Base-by-base conservation (phyloP, 2,888 invertebrate genomes). In the Linnaemya vulpina region DNA sequence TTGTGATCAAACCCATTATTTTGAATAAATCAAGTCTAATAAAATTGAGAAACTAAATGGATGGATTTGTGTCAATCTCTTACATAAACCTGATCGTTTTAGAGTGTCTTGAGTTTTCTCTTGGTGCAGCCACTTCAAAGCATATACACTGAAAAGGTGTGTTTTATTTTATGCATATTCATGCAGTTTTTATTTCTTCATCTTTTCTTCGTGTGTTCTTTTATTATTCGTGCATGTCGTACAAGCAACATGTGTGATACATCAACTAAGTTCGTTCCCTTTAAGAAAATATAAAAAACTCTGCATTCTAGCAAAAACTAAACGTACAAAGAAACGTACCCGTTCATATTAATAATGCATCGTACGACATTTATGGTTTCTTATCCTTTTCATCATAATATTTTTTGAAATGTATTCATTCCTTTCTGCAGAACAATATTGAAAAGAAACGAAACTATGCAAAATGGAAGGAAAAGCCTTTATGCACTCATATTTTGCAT, bases 301-400 rank as follows among this genome's bases (percentile, higher is more conserved):
- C 7, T 17, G 55, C 5, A 75, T 43, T 25, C 7, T 38, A 9
- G 20, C 13, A 43, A 49, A 22, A 53, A n/a, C 17, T 35, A 22
- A 53, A 13, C 35, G 53, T 46, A 22, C 46, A 79, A 55, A 43
- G 43, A 80, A 63, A 58, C 51, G 5, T 30, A 30, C 30, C 5
- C 30, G 30, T 30, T 5, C 30, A 58, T 38, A 68, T 84, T 73
- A 84, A 77, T 81, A 84, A 81, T 76, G 80, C 84, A 77, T 77
- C 68, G 68, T 73, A 81, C 49, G 77, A 77, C 81, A 77, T 81
- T 79, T 84, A 81, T 77, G 68, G 70, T 68, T 84, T 77, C 73
- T 84, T 84, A 84, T 84, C 71, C 80, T 84, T 84, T 84, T 73
- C 73, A 81, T 84, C 68, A 77, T 80, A 79, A 46, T 77, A 35